Percentiles rank a stretch among this genome's conserved stretches.
phyloP scores from a whole-genome alignment of 1,140 invertebrate genomes.

The Megathymus violae region DNA sequence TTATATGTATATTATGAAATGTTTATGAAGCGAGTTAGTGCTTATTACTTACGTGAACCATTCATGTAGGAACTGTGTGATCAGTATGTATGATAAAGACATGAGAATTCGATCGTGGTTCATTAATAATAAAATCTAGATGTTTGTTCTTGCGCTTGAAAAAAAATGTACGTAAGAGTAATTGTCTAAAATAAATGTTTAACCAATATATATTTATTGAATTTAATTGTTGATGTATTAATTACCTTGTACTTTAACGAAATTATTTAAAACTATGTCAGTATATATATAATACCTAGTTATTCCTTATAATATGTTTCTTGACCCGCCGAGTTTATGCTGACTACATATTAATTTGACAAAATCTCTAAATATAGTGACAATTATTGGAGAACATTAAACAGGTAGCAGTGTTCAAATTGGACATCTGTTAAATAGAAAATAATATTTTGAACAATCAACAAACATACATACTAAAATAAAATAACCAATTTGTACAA shows the following conservation, averaged over 20 bases:
- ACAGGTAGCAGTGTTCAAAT: no score
- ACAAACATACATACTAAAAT: no score
- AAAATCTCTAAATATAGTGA: no score
- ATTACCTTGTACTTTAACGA: constrained; percentile 7
- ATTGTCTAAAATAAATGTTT: constrained; percentile 80
- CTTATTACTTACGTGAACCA: constrained; percentile 56
- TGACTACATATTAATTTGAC: no score
- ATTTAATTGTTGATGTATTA: constrained; percentile 31
- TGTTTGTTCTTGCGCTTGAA: constrained; percentile 74
- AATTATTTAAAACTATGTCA: no score
- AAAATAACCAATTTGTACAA: constrained; percentile 4
- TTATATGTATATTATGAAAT: constrained; percentile 77
- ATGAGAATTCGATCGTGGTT: constrained; percentile 63
- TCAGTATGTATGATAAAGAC: constrained; percentile 66
- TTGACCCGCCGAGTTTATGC: no score
- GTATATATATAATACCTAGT: no score
- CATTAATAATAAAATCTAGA: constrained; percentile 57
- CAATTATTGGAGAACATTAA: no score
- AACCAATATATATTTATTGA: constrained; percentile 68
- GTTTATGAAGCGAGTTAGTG: constrained; percentile 50
- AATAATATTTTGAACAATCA: no score
- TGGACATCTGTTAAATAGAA: no score
- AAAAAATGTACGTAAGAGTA: constrained; percentile 61
- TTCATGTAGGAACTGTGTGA: constrained; percentile 57
- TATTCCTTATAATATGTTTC: no score